A percentile compares a stretch with the other conserved stretches of the same genome.
These are phyloP conservation scores for Cranoglanis bouderius DNA, from an alignment of 2,113 vertebrate genomes.

Conservation along the genomic window DNA sequence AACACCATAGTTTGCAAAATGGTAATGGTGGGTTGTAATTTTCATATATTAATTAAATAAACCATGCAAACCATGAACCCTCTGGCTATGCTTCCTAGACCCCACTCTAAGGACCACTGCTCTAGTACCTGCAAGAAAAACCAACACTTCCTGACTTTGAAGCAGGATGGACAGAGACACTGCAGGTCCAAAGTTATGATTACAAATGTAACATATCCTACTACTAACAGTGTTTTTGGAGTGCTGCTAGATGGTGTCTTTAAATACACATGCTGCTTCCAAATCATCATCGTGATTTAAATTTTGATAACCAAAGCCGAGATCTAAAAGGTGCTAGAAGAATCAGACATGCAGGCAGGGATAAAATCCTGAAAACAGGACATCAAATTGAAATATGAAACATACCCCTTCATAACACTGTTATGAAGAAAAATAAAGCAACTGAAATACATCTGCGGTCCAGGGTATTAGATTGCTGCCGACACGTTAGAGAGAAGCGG, in stretches of 20 bases:
- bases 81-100: not conserved
- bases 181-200: not conserved
- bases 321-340: not conserved
- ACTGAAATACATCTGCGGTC: not conserved
- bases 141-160: not conserved
- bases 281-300: not conserved
- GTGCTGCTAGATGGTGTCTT: not conserved
- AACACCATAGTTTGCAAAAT: no score
- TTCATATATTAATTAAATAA: not conserved
- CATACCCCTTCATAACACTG: not conserved
- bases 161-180: not conserved
- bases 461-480: not conserved
- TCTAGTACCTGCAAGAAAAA: not conserved
- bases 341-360: not conserved
- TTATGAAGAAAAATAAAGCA: constrained; percentile 25
- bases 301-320: not conserved
- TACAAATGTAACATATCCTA: not conserved
- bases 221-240: not conserved
- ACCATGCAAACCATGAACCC: not conserved
- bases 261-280: not conserved
- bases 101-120: not conserved
- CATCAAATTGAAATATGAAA: not conserved
- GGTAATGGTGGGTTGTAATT: not conserved
- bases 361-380: constrained; percentile 1
- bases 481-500: constrained; percentile 34